phyloP scores from a whole-genome alignment of 2,888 invertebrate genomes.

The Zygaena filipendulae region DNA sequence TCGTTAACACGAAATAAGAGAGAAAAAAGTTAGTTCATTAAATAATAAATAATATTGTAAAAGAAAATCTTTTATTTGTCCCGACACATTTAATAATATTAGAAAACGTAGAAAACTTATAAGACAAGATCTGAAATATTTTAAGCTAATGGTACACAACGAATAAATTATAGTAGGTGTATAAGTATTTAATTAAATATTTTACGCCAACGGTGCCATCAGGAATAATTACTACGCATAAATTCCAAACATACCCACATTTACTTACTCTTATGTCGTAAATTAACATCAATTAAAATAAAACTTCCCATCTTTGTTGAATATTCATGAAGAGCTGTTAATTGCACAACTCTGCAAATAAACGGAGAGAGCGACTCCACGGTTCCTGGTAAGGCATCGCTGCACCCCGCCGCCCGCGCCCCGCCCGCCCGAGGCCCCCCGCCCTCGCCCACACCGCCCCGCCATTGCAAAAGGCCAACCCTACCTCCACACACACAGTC shows the following conservation, averaged over 20 bases:
- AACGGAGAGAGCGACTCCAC: constrained; percentile 48
- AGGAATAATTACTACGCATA: too few species aligned
- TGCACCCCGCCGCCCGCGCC: constrained; percentile 24
- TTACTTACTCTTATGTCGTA: constrained; percentile 34
- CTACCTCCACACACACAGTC: constrained; percentile 26
- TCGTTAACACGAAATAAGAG: too few species aligned
- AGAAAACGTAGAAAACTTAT: too few species aligned
- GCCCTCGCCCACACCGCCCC: constrained; percentile 25
- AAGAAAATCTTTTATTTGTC: too few species aligned
- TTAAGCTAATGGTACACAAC: too few species aligned
- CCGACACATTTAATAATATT: too few species aligned
- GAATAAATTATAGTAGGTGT: too few species aligned
- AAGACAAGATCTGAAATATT: too few species aligned
- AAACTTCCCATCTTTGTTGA: constrained; percentile 54
- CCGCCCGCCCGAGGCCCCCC: constrained; percentile 25
- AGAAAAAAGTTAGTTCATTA: too few species aligned
- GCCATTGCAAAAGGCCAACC: constrained; percentile 62
- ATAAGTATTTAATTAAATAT: too few species aligned
- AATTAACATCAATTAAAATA: constrained; percentile 59
- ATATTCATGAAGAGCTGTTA: constrained; percentile 67
- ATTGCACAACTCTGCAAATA: constrained; percentile 66
- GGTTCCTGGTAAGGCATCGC: constrained; percentile 44
- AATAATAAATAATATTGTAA: too few species aligned
- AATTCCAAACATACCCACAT: constrained; percentile 7
- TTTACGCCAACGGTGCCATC: too few species aligned